Base-by-base conservation (phyloP, 2,113 vertebrate species). In the Dolichallabes microphthalmus region DNA sequence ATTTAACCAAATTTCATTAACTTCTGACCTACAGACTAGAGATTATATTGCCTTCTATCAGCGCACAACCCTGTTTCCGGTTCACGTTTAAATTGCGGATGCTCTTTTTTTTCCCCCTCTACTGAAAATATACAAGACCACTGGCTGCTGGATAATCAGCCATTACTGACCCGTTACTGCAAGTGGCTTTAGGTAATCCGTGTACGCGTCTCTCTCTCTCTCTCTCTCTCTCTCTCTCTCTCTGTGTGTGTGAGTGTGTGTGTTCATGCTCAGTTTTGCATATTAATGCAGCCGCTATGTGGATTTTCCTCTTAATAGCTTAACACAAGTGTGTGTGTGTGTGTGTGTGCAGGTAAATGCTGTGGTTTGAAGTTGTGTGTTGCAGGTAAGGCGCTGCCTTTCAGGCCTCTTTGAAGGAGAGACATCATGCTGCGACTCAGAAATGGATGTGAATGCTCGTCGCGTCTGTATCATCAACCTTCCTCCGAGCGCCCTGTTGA, bases 1-100 rank as follows among this genome's bases (percentile, higher is more conserved):
- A 89, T 94, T 95, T 94, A 94, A 93, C 93, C 90, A 90, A 94
- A 94, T 95, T 94, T 94, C 91, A 95, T 95, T 95, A 94, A 93
- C 95, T 91, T 94, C 90, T 94, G 94, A 95, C 94, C 95, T 93
- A 91, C 66, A 22, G 50, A 91, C 91, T 86, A 80, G 88, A 90
- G 91, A 92, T 79, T 80, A 82, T 92, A 87, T 90, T 90, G 90
- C 75, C 35, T 86, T 88, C 78, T 66, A 45, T 81, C 32, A 66
- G 82, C 76, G 74, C 35, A 64, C 71, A 69, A 69, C 45, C 25
- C 79, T 57, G 60, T 35, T 80, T 81, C 53, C 76, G 52, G 30
- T n/a, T 78, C 83, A 25, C 53, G 69, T 64, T 45, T 27, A 45
- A 45, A 74, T 39, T 69, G 74, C 8, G 20, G 45, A n/a, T 64